These are phyloP conservation scores for Tholera decimalis DNA, from an alignment of 2,888 invertebrate species.

Conservation along the genomic window DNA sequence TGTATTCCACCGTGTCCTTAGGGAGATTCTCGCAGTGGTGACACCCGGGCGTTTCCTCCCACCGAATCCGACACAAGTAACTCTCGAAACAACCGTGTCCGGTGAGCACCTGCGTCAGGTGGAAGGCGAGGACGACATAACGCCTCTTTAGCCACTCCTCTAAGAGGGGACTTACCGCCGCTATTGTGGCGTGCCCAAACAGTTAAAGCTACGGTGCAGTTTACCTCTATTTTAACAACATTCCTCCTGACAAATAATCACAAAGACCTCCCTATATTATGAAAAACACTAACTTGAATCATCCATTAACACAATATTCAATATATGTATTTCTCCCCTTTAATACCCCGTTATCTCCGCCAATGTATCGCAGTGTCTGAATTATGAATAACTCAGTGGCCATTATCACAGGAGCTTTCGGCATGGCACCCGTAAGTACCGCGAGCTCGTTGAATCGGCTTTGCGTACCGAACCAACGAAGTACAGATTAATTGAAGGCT, in stretches of 20 bases:
- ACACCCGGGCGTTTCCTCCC: too few species aligned
- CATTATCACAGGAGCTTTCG: slow-evolving; percentile 71
- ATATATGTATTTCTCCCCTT: slow-evolving; percentile 12
- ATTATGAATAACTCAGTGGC: slow-evolving; percentile 74
- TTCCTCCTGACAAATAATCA: neutral
- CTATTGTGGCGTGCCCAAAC: too few species aligned
- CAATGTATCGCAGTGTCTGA: slow-evolving; percentile 44
- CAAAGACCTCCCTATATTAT: neutral
- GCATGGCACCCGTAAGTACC: slow-evolving; percentile 66
- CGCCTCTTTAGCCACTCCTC: too few species aligned
- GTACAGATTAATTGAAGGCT: slow-evolving; percentile 85
- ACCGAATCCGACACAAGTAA: too few species aligned
- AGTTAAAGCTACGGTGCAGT: too few species aligned
- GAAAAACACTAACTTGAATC: neutral
- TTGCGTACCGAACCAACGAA: slow-evolving; percentile 65
- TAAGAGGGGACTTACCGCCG: too few species aligned
- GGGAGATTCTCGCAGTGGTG: too few species aligned
- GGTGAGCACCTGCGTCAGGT: too few species aligned
- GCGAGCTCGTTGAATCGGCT: slow-evolving; percentile 74
- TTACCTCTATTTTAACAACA: too few species aligned
- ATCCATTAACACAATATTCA: slow-evolving; percentile 3
- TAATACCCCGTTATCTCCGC: slow-evolving; percentile 17
- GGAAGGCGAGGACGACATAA: too few species aligned
- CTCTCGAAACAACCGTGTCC: too few species aligned
- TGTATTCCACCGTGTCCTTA: too few species aligned